Percentiles rank a stretch among this genome's conserved stretches.
These are phyloP conservation scores for Stichopus horrens DNA, from an alignment of 53 echinoderm and acorn worm genomes.

Conservation along the genomic window DNA sequence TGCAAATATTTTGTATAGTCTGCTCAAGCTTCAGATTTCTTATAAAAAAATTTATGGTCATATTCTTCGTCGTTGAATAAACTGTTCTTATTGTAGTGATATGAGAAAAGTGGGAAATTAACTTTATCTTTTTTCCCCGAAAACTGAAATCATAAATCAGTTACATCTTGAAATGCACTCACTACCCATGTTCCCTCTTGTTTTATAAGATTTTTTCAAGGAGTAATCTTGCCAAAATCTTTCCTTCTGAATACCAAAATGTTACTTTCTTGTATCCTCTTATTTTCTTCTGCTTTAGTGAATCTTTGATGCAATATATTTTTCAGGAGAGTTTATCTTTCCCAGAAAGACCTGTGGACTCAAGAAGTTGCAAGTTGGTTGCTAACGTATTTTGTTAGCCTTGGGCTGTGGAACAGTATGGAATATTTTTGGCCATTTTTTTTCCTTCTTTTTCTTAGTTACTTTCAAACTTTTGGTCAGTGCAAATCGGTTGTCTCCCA, in stretches of 20 bases:
- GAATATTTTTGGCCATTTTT: neutral
- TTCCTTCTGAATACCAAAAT: neutral
- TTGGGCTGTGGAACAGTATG: slow-evolving; percentile 42
- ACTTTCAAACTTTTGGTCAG: neutral
- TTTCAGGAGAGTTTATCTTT: neutral
- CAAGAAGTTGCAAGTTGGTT: neutral
- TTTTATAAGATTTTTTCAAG: neutral
- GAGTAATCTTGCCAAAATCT: neutral
- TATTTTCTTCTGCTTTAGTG: neutral
- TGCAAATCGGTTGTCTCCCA: neutral
- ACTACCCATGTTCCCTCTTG: neutral
- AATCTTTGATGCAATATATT: too few relatives aligned
- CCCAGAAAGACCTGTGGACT: neutral
- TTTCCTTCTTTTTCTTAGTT: neutral
- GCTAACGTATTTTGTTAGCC: neutral
- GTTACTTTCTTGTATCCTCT: neutral
- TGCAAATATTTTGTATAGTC: too few relatives aligned
- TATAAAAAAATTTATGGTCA: too few relatives aligned
- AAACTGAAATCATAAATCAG: too few relatives aligned
- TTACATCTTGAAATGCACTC: too few relatives aligned
- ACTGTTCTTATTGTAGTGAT: too few relatives aligned
- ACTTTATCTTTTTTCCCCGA: too few relatives aligned
- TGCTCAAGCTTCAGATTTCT: too few relatives aligned
- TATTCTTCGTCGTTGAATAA: too few relatives aligned
- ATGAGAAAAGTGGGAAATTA: too few relatives aligned